Conservation (phyloP, 2,113 vertebrate genomes). For the Silurus asotus region DNA sequence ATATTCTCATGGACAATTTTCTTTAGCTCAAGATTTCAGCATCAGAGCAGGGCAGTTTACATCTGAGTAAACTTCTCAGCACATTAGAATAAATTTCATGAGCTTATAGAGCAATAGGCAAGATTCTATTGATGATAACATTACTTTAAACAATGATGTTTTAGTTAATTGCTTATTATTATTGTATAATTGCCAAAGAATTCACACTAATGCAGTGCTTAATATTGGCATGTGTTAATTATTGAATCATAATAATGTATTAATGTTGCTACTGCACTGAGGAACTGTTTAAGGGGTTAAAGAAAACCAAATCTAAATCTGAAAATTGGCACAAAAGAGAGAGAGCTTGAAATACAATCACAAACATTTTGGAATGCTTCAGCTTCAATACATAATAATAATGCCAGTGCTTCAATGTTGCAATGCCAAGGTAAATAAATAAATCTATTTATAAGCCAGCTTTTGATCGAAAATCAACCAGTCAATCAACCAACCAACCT, state of each 20-base stretch:
- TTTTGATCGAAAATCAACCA: background rate
- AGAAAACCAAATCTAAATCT: background rate
- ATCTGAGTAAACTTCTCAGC: background rate
- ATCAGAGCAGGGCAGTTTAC: background rate
- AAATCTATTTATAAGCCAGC: background rate
- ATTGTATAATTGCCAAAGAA: background rate
- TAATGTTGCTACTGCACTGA: background rate
- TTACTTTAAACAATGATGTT: background rate
- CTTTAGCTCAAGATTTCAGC: background rate
- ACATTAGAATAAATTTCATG: background rate
- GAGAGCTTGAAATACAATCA: background rate
- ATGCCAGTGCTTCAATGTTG: background rate
- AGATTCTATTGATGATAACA: background rate
- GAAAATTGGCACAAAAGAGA: background rate
- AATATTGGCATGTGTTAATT: background rate
- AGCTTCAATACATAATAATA: background rate
- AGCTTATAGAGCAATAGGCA: background rate
- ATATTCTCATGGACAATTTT: background rate
- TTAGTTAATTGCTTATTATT: background rate
- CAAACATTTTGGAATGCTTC: background rate
- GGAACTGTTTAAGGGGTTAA: background rate
- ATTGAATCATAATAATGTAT: background rate
- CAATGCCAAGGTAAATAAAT: background rate
- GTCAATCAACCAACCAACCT: too few species aligned
- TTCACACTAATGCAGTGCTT: background rate